Base-by-base conservation (phyloP, 2,113 vertebrate species). In the Gymnogyps californianus region DNA sequence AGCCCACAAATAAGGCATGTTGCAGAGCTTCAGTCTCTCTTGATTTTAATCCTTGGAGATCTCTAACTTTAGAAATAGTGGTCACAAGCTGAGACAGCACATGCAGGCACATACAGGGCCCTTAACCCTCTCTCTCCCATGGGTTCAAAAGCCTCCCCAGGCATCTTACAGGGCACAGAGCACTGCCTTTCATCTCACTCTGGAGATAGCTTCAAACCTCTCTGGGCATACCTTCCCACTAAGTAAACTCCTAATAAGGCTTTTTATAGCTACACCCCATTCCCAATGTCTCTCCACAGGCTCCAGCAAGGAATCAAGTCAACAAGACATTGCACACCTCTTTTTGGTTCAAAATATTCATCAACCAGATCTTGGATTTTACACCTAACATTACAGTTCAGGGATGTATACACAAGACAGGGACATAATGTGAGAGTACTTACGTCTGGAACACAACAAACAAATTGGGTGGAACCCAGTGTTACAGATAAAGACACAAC, bases 201-300 rank as follows among this genome's bases (percentile, higher is more conserved):
- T 58, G 46, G 92, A 59, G 94, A 55, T 1, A 42, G 51, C 61
- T 65, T 77, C n/a, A 79, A 83, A 13, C 25, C 52, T 55, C 92
- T 29, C 92, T 46, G 77, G 66, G 72, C 80, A 89, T 20, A 75
- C 44, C 77, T 88, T 85, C 36, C 65, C 80, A 76, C 89, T 61
- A 61, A 62, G 59, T 16, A 64, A 96, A 80, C 58, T 89, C 69
- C 76, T 51, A 93, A 89, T 58, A 55, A 80, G 52, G 90, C 54
- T 96, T 95, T 97, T 96, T 96, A 94, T 91, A 97, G 92, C 69
- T 72, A 84, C 78, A 69, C 76, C 65, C 54, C 79, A 64, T 90
- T 96, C 94, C 87, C 96, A 78, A 6, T 16, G 82, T 46, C 90
- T 75, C 70, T 96, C 57, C 32, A 52, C 36, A 87, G 89, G 57